Evolutionary conservation across 2,797 vertebrate species (phyloP).

Genomic region (Helarctos malayanus): DNA sequence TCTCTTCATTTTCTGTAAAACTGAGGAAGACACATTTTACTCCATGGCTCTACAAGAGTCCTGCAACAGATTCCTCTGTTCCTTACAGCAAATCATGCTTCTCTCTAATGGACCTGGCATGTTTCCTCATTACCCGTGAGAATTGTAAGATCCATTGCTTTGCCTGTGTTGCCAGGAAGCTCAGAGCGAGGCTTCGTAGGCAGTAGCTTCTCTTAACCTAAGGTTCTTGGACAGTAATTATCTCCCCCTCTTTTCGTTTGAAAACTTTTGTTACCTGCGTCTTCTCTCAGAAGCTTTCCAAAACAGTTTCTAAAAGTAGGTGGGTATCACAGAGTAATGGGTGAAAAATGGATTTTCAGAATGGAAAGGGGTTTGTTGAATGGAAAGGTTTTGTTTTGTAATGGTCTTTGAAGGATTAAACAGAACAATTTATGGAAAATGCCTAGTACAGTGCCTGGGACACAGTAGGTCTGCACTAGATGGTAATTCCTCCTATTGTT

Average conservation of each 20-base stretch:
- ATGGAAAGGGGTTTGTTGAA: background rate
- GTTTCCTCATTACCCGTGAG: background rate
- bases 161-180: background rate
- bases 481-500: background rate
- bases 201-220: background rate
- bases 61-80: background rate
- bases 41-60: background rate
- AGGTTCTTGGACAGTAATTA: background rate
- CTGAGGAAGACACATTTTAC: background rate
- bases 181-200: background rate
- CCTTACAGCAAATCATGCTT: background rate
- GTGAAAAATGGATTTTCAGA: background rate
- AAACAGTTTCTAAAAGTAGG: background rate
- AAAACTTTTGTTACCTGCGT: background rate
- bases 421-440: background rate
- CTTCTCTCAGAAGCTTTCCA: background rate
- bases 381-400: background rate
- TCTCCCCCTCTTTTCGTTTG: background rate
- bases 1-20: background rate
- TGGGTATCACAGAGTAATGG: background rate
- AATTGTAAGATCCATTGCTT: background rate
- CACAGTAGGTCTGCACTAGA: background rate
- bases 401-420: background rate
- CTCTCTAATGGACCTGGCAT: background rate
- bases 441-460: background rate